Percentiles rank a stretch among this genome's conserved stretches.
Conservation (phyloP, 1,140 invertebrate genomes). For the Pseudoatta argentina region DNA sequence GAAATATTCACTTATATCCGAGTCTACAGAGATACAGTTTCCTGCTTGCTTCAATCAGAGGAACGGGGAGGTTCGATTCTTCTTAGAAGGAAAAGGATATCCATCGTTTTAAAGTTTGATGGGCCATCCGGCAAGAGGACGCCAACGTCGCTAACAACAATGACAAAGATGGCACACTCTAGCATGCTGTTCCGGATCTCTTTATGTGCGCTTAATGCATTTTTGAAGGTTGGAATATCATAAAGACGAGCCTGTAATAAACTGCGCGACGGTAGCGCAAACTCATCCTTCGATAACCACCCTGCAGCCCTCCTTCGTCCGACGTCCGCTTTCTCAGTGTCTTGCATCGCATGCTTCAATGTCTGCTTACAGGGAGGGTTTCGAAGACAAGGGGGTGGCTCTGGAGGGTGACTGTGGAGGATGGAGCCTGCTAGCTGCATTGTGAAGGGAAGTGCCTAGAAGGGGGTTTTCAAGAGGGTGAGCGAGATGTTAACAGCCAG, state of each 20-base stretch:
- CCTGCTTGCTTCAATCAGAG: not conserved
- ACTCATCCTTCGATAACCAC: constrained; percentile 29
- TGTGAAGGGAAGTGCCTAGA: constrained; percentile 74
- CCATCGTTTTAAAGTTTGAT: constrained; percentile 78
- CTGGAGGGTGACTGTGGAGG: not conserved
- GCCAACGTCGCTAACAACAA: constrained; percentile 30
- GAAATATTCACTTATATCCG: constrained; percentile 26
- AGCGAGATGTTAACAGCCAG: constrained; percentile 76
- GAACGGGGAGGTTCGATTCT: constrained; percentile 56
- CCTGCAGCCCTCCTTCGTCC: not conserved
- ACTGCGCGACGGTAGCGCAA: constrained; percentile 51
- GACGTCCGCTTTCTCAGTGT: not conserved
- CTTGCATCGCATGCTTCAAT: constrained; percentile 36
- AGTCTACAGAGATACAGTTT: constrained; percentile 9
- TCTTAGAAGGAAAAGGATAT: constrained; percentile 69
- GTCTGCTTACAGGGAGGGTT: constrained; percentile 32
- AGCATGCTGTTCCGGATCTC: constrained; percentile 67
- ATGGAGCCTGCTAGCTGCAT: constrained; percentile 46
- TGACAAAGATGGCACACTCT: constrained; percentile 44
- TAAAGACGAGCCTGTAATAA: constrained; percentile 78
- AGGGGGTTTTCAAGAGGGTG: constrained; percentile 68
- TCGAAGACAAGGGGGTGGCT: constrained; percentile 41
- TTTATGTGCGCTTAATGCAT: constrained; percentile 80
- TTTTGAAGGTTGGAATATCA: constrained; percentile 79
- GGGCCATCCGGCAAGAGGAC: constrained; percentile 56